Evolutionary conservation across 2,888 invertebrate genomes (phyloP).

Genomic region (Eupithecia pulchellata): DNA sequence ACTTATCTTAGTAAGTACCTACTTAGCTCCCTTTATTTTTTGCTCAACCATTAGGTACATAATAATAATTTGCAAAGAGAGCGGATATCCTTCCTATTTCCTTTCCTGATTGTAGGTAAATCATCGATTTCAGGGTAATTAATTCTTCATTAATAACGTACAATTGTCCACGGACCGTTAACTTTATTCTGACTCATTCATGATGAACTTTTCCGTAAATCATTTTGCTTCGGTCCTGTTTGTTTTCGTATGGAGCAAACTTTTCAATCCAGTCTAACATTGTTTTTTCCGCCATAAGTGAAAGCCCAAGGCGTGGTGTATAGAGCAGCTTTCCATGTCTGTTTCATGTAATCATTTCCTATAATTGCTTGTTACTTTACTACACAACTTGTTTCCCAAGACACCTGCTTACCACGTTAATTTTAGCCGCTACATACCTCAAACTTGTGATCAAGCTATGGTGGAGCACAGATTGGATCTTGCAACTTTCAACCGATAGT

Average conservation of each 20-base stretch:
- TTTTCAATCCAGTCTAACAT: conserved; percentile 3
- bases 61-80: not conserved
- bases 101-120: conserved; percentile 32
- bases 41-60: not conserved
- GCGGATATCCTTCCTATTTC: conserved; percentile 43
- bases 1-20: conserved; percentile 1
- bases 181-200: conserved; percentile 25
- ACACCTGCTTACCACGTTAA: conserved; percentile 29
- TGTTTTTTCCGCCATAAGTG: conserved; percentile 28
- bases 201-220: conserved; percentile 32
- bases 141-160: conserved; percentile 31
- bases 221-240: not conserved
- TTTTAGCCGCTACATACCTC: conserved; percentile 24
- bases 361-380: conserved; percentile 42
- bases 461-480: no score
- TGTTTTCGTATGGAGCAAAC: not conserved
- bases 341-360: conserved; percentile 45
- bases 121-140: conserved; percentile 28
- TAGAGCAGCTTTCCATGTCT: conserved; percentile 46
- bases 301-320: conserved; percentile 30
- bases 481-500: conserved; percentile 41
- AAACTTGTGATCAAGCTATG: conserved; percentile 32
- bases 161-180: conserved; percentile 37
- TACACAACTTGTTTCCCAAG: conserved; percentile 45
- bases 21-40: not conserved